A percentile compares a stretch with the other conserved stretches of the same genome.
These are phyloP conservation scores for Acromyrmex charruanus DNA, from an alignment of 1,140 invertebrate genomes.

Conservation along the genomic window DNA sequence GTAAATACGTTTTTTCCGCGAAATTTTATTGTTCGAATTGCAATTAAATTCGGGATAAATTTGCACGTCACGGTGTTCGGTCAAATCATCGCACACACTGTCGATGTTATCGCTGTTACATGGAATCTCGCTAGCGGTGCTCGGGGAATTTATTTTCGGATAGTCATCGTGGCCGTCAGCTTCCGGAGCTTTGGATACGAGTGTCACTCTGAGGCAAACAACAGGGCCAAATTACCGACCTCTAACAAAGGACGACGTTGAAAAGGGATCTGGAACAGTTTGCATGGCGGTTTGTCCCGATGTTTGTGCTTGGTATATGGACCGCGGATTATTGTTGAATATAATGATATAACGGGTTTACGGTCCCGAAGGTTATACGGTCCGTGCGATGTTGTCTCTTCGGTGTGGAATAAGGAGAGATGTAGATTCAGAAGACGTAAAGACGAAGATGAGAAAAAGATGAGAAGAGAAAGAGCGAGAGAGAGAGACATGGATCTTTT, in stretches of 20 bases:
- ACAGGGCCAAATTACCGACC: constrained; percentile 46
- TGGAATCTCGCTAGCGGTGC: neutral
- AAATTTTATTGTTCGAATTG: constrained; percentile 13
- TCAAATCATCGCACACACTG: neutral
- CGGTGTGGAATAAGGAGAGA: constrained; percentile 12
- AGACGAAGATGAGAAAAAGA: neutral
- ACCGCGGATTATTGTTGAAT: constrained; percentile 74
- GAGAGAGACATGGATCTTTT: constrained; percentile 42
- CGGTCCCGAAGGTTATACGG: constrained; percentile 73
- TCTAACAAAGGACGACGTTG: neutral
- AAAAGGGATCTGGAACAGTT: constrained; percentile 60
- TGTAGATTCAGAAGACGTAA: constrained; percentile 18
- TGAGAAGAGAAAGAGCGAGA: neutral
- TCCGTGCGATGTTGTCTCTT: constrained; percentile 51
- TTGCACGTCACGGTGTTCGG: neutral
- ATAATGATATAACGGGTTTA: constrained; percentile 82
- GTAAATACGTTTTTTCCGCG: constrained; percentile 18
- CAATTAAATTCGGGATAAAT: constrained; percentile 20
- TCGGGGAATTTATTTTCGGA: neutral
- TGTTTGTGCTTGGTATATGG: constrained; percentile 51
- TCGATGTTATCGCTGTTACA: neutral
- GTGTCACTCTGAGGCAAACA: constrained; percentile 2
- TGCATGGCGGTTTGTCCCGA: constrained; percentile 53
- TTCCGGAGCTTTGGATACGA: constrained; percentile 24
- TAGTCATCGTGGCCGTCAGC: constrained; percentile 18